Conservation (phyloP, 2,113 vertebrate species). For the Sialia sialis region DNA sequence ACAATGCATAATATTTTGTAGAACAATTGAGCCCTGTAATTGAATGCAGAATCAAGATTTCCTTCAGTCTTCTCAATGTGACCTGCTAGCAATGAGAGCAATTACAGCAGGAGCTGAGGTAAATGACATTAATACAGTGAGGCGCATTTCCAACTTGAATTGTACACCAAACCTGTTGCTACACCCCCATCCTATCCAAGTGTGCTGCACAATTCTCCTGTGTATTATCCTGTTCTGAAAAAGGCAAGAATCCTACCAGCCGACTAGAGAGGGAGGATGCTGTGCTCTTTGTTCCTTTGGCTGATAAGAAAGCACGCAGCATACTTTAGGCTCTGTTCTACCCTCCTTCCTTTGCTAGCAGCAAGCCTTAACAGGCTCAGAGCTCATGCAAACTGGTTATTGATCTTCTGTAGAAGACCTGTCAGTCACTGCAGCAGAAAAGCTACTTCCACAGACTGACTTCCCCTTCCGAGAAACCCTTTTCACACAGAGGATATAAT, state of each 20-base stretch:
- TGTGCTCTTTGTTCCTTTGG: accelerated
- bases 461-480: background rate
- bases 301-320: accelerated
- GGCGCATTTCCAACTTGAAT: background rate
- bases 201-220: background rate
- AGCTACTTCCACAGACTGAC: background rate
- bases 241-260: accelerated
- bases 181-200: background rate
- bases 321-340: background rate
- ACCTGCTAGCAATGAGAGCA: background rate
- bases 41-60: background rate
- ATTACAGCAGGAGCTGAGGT: background rate
- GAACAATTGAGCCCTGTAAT: background rate
- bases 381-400: background rate
- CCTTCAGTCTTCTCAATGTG: background rate
- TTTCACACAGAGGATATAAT: background rate
- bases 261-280: background rate
- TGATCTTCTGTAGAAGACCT: accelerated
- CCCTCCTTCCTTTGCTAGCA: background rate
- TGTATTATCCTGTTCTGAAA: background rate
- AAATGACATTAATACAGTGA: background rate
- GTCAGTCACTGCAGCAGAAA: background rate
- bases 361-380: background rate
- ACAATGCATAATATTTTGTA: background rate
- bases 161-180: constrained; percentile 41